Conservation (phyloP, 2,113 vertebrate species). For the Podocnemis expansa region DNA sequence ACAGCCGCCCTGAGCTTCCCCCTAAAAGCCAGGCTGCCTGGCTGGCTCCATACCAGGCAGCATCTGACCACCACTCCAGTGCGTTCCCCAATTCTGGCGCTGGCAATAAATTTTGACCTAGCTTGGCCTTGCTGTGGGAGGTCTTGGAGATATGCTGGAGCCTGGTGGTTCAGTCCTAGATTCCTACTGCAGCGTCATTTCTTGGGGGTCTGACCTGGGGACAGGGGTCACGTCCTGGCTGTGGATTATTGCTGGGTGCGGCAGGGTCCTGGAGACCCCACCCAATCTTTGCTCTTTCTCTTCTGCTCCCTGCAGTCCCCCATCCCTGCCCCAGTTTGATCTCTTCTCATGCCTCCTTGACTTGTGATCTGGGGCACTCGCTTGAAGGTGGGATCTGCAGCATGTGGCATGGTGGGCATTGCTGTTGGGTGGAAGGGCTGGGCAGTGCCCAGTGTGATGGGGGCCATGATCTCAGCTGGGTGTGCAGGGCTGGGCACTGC, state of each 20-base stretch:
- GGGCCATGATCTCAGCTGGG: not conserved
- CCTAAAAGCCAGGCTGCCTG: too few relatives aligned
- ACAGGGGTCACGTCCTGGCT: fast-evolving
- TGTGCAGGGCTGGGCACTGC: not conserved
- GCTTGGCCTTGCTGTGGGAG: not conserved
- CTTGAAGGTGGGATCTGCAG: not conserved
- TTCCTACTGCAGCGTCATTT: fast-evolving
- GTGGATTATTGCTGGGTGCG: not conserved
- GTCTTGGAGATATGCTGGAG: too few relatives aligned
- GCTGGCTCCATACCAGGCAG: not conserved
- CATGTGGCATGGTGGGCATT: not conserved
- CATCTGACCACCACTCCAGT: too few relatives aligned
- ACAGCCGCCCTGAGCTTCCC: too few relatives aligned
- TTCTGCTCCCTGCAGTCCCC: not conserved
- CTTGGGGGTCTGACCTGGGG: not conserved
- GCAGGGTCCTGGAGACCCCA: not conserved
- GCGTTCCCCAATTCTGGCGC: not conserved
- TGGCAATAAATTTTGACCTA: fast-evolving
- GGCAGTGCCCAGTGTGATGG: not conserved
- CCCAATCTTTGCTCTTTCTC: not conserved
- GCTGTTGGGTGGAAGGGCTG: not conserved
- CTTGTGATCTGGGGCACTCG: not conserved
- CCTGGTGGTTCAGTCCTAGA: not conserved
- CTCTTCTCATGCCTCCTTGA: not conserved
- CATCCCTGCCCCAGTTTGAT: not conserved